Evolutionary conservation across 2,888 invertebrate genomes (phyloP).

Genomic region (Aphodius granarius): DNA sequence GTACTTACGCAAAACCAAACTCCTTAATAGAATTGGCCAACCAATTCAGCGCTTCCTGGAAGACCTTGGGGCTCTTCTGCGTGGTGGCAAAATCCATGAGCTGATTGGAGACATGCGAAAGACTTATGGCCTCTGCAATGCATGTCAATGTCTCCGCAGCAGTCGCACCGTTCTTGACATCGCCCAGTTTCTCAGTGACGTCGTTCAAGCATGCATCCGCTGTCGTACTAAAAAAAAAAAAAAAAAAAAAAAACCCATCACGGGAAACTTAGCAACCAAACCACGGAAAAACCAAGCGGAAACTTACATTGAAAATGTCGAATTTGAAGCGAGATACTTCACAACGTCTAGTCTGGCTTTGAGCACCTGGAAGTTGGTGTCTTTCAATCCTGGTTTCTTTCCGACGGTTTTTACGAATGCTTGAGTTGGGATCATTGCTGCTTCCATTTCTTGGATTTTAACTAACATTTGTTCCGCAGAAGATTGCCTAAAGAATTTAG

Average conservation of each 20-base stretch:
- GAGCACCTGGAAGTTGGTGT: conserved; percentile 90
- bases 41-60: conserved; percentile 84
- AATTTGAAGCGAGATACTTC: conserved; percentile 75
- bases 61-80: conserved; percentile 91
- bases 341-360: conserved; percentile 81
- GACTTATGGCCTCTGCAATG: conserved; percentile 75
- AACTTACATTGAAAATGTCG: conserved; percentile 67
- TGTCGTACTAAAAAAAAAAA: conserved; percentile 59
- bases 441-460: conserved; percentile 63
- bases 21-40: conserved; percentile 76
- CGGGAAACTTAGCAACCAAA: neutral
- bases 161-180: conserved; percentile 72
- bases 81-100: conserved; percentile 74
- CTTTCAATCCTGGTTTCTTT: conserved; percentile 85
- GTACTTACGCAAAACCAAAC: conserved; percentile 80
- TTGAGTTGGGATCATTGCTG: conserved; percentile 71
- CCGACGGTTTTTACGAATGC: conserved; percentile 72
- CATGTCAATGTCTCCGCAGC: conserved; percentile 73
- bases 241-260: too few species aligned
- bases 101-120: conserved; percentile 74
- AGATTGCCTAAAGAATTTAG: conserved; percentile 57
- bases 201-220: conserved; percentile 78
- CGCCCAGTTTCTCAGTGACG: conserved; percentile 82
- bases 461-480: conserved; percentile 73
- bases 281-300: conserved; percentile 8